These are phyloP conservation scores for Stercorarius parasiticus DNA, from an alignment of 2,113 vertebrate genomes.

Conservation along the genomic window DNA sequence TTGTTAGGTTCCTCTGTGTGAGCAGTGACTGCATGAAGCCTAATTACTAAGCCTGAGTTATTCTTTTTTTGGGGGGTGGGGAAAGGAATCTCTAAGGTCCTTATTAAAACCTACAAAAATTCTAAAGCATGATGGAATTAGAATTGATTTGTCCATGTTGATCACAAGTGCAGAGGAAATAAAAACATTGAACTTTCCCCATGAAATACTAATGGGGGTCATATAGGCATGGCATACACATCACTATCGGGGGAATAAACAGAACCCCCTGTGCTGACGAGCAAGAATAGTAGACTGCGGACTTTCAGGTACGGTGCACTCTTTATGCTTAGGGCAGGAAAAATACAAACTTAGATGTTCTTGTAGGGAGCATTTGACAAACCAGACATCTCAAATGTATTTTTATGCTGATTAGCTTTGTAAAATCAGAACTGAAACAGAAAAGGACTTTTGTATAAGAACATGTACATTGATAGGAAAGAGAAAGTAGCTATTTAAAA, in stretches of 20 bases:
- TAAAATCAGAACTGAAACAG: not conserved
- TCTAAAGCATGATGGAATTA: slow-evolving; percentile 36
- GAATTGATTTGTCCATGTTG: slow-evolving; percentile 18
- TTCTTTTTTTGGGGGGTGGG: not conserved
- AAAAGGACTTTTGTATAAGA: not conserved
- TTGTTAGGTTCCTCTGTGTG: slow-evolving; percentile 44
- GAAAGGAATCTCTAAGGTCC: slow-evolving; percentile 71
- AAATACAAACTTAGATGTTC: not conserved
- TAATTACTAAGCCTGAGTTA: slow-evolving; percentile 65
- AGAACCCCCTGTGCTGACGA: not conserved
- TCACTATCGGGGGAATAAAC: not conserved
- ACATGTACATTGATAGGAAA: not conserved
- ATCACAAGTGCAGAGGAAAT: slow-evolving; percentile 35
- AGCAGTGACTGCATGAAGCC: slow-evolving; percentile 25
- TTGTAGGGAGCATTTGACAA: not conserved
- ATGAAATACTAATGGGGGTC: slow-evolving; percentile 6
- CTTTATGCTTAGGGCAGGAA: not conserved
- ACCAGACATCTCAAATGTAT: not conserved
- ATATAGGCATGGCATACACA: not conserved
- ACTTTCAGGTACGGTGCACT: not conserved
- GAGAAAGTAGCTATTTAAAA: not conserved
- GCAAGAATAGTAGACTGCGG: not conserved
- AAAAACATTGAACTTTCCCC: not conserved
- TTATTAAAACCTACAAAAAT: slow-evolving; percentile 70
- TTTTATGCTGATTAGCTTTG: not conserved